Base-by-base conservation (phyloP, 2,797 vertebrate species). In the Schizopygopsis pylzovi region DNA sequence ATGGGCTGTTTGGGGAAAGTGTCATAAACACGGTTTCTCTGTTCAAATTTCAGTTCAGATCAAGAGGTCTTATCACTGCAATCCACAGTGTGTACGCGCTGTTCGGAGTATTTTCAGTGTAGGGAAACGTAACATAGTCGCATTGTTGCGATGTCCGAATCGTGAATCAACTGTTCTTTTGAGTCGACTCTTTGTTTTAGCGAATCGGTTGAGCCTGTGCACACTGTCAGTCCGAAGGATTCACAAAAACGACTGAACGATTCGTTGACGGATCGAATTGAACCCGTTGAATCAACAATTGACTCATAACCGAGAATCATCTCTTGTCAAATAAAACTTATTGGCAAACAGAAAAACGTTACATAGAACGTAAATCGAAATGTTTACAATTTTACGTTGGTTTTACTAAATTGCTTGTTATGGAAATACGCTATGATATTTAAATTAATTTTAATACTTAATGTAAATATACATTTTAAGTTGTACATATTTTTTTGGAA, bases 21-120 rank as follows among this genome's bases (percentile, higher is more conserved):
- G 89, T 68, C 84, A 88, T 89, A 81, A 85, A 78, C 22, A 45
- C 90, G 88, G 88, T 88, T 90, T 86, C 52, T 81, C 39, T 73
- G 92, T 90, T 80, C 91, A 94, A 95, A 95, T 94, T 95, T 94
- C 94, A 93, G 10, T 54, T 7, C 76, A 20, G 59, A 63, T 52
- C 33, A 65, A 70, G 25, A 68, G n/a, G 41, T 43, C 56, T 49
- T 83, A 82, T 82, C 73, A 70, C 0, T 20, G 33, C 85, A 6
- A 68, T 84, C 68, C 6, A 25, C 15, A 56, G 43, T 71, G 71
- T 65, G 45, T 2, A 12, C 4, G 43, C n/a, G 56, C 13, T 65
- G 10, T 16, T 28, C 11, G 39, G 3, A 33, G 8, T 52, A 18
- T n/a, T 84, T 72, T 33, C n/a, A 72, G 47, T 41, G 12, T 84